A percentile compares a stretch with the other conserved stretches of the same genome.
Evolutionary conservation across 2,888 invertebrate species (phyloP).

Genomic region (Trichopria drosophilae): DNA sequence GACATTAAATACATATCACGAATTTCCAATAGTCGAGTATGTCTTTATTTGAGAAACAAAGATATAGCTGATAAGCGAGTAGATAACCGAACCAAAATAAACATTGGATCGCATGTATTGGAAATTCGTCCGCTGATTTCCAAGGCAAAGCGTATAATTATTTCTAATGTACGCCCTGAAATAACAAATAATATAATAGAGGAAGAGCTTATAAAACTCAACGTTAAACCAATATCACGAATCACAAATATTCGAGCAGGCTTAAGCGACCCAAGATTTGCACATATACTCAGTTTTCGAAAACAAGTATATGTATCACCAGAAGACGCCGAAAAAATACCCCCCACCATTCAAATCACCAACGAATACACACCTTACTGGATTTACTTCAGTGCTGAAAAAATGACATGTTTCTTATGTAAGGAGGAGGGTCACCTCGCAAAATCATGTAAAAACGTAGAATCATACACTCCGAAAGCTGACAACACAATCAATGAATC

Average conservation of each 20-base stretch:
- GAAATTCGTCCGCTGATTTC: neutral
- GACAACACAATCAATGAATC: no score
- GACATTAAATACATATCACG: neutral
- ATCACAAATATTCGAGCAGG: neutral
- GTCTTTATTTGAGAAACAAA: neutral
- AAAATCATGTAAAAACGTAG: no score
- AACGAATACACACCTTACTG: neutral
- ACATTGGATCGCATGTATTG: neutral
- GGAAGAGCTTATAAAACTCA: neutral
- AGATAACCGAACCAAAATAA: neutral
- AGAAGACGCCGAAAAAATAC: neutral
- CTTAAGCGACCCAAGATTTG: neutral
- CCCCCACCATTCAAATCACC: neutral
- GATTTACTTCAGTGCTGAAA: neutral
- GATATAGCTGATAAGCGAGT: neutral
- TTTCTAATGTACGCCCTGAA: neutral
- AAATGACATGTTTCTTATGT: conserved; percentile 1
- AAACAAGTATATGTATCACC: neutral
- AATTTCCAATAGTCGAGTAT: neutral
- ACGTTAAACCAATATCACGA: neutral
- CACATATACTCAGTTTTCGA: neutral
- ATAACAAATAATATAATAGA: neutral
- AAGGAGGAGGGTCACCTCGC: neutral
- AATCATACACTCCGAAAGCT: no score
- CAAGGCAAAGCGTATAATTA: neutral